A percentile compares a stretch with the other conserved stretches of the same genome.
Evolutionary conservation across 2,113 vertebrate genomes (phyloP).

Genomic region (Macaca fascicularis): DNA sequence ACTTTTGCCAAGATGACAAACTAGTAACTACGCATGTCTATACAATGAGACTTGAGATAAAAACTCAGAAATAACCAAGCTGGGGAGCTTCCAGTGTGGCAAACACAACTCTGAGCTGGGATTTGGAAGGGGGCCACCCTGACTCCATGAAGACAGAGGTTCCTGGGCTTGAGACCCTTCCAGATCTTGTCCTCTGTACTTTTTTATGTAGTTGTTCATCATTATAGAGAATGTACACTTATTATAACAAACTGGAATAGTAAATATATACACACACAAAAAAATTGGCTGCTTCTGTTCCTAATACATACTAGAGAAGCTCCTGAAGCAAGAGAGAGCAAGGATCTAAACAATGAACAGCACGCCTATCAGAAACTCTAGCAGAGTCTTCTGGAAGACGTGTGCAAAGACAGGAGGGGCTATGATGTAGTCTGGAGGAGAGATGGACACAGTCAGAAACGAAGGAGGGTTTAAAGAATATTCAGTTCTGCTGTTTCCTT

Average conservation of each 20-base stretch:
- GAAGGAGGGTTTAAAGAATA: fast-evolving
- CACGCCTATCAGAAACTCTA: background rate
- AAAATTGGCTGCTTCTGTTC: background rate
- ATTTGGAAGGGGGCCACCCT: no score
- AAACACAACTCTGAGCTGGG: no score
- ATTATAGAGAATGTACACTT: no score
- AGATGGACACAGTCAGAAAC: background rate
- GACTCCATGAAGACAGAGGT: no score
- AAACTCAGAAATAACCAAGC: no score
- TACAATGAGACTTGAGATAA: no score
- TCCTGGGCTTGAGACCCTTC: no score
- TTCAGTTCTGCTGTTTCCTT: background rate
- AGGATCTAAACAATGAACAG: background rate
- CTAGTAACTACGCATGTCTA: background rate
- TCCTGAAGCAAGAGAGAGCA: background rate
- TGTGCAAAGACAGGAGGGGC: background rate
- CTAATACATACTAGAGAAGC: background rate
- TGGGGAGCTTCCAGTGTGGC: no score
- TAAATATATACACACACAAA: no score
- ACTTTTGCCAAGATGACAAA: slow-evolving; percentile 44
- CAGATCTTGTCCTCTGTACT: no score
- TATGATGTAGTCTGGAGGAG: background rate
- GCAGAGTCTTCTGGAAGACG: background rate
- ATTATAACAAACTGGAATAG: no score
- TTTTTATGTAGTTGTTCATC: no score